Base-by-base conservation (phyloP, 2,888 invertebrate genomes). In the Diloba caeruleocephala region DNA sequence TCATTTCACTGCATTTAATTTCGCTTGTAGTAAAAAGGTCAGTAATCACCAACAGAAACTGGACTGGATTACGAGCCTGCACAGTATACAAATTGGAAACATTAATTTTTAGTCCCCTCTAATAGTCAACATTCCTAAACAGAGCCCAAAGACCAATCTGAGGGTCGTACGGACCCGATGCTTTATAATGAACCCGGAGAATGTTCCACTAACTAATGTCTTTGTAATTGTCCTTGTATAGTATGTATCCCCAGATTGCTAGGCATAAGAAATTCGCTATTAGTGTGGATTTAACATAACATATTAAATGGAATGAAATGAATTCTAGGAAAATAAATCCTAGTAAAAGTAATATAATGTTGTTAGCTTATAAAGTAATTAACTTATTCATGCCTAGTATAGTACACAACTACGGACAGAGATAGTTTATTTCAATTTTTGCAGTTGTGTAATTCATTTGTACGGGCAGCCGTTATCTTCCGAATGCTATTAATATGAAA, bases 121-220 rank as follows among this genome's bases (percentile, higher is more conserved):
- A 86, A 85, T 87, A 84, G 76, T 73, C 69, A 60, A 78, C 81
- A 88, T 88, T 89, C 85, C 82, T 74, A 56, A 76, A 77, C 71
- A 72, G 63, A 78, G 68, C 73, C 69, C 52, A 38, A 52, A 45
- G 52, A 68, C 64, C 67, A 60, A 71, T 71, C 69, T 59, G 70
- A 73, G 80, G 84, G 82, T 81, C 67, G 66, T 71, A 71, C 66
- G 60, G 71, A 76, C 78, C 79, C 79, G 66, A 77, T 78, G 77
- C 68, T 78, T 79, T 83, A 78, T 84, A 85, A 85, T 84, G 81
- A 82, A 85, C 81, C 77, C 74, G 14, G 71, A 46, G 77, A 82
- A 81, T 78, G 79, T 82, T 78, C 63, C 62, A 44, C 65, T 79
- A 72, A 79, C 76, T 77, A 82, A 82, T 82, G 77, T 66, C 71